phyloP scores from a whole-genome alignment of 2,888 invertebrate species.

The Halocaridina rubra region DNA sequence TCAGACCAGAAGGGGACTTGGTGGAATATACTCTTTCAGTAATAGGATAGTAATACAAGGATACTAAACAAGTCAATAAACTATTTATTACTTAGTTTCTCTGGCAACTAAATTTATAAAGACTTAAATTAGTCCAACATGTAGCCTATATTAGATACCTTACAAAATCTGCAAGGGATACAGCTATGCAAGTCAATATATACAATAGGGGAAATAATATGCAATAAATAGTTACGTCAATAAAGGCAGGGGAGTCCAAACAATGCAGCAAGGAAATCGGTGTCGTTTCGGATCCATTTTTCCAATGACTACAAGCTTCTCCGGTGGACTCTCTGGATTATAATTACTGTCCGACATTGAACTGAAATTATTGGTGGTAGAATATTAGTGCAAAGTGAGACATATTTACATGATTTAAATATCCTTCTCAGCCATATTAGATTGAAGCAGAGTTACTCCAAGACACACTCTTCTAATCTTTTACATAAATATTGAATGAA shows the following conservation, averaged over 20 bases:
- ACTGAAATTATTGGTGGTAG: not conserved
- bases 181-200: not conserved
- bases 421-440: too few relatives aligned
- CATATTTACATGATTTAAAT: not conserved
- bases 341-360: not conserved
- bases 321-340: not conserved
- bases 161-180: not conserved
- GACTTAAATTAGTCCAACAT: too few relatives aligned
- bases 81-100: not conserved
- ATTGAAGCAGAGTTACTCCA: too few relatives aligned
- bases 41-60: too few relatives aligned
- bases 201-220: not conserved
- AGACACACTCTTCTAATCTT: too few relatives aligned
- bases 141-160: not conserved
- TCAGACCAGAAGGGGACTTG: too few relatives aligned
- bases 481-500: too few relatives aligned
- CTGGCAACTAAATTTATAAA: too few relatives aligned
- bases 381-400: not conserved
- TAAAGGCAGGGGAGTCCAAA: constrained; percentile 96
- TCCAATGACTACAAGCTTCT: constrained; percentile 22
- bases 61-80: not conserved
- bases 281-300: constrained; percentile 68
- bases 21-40: too few relatives aligned
- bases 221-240: constrained; percentile 76
- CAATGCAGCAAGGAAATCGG: constrained; percentile 89